Conservation (phyloP, 2,113 vertebrate genomes). For the Campylomormyrus tamandua region DNA sequence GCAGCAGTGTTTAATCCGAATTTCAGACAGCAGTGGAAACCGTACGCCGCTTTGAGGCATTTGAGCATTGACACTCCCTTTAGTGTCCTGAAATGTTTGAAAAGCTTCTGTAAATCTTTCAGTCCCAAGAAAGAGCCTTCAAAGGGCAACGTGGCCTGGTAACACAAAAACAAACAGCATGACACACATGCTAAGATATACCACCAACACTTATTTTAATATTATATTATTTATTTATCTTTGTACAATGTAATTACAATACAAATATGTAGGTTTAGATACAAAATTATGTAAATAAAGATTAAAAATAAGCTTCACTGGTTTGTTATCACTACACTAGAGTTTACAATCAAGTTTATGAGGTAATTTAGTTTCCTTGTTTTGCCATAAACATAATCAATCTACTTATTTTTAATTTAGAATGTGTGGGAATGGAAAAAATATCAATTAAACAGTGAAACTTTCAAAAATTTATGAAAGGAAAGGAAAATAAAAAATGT, state of each 20-base stretch:
- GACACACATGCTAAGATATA: background rate
- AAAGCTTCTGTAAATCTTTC: background rate
- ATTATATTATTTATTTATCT: slow-evolving; percentile 77
- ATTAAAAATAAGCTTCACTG: slow-evolving; percentile 74
- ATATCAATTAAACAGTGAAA: slow-evolving; percentile 11
- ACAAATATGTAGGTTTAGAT: slow-evolving; percentile 78
- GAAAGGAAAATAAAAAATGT: background rate
- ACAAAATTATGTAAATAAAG: slow-evolving; percentile 77
- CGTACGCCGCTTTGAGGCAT: background rate
- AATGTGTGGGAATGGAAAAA: slow-evolving; percentile 35
- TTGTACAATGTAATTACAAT: slow-evolving; percentile 78
- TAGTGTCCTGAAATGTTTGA: background rate
- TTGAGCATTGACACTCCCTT: background rate
- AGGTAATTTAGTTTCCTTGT: slow-evolving; percentile 67
- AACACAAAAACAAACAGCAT: background rate
- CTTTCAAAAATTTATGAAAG: slow-evolving; percentile 9
- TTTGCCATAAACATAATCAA: slow-evolving; percentile 49
- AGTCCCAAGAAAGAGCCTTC: background rate
- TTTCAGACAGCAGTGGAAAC: background rate
- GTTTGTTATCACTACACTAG: slow-evolving; percentile 65
- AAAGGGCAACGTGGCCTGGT: background rate
- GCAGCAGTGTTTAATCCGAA: background rate
- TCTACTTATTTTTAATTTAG: slow-evolving; percentile 43
- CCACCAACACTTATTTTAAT: slow-evolving; percentile 42
- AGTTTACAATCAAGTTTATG: slow-evolving; percentile 73